Percentiles rank a stretch among this genome's conserved stretches.
These are phyloP conservation scores for Drosophila funebris DNA, from an alignment of 1,140 invertebrate genomes.

Conservation along the genomic window DNA sequence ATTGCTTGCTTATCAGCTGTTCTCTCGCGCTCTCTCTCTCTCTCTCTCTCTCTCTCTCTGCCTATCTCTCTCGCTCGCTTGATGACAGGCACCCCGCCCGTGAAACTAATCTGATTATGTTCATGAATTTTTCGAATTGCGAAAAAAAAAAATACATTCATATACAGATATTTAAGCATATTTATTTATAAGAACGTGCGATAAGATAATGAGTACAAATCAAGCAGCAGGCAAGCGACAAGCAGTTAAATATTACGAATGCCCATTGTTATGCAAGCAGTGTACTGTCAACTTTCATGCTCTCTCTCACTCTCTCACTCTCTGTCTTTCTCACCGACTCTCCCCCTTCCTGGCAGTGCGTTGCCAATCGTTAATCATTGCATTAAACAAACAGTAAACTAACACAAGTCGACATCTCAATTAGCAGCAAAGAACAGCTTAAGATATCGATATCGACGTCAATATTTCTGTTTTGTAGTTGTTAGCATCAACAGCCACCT, in stretches of 20 bases:
- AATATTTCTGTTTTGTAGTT: conserved; percentile 26
- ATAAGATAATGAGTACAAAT: conserved; percentile 25
- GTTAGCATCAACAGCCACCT: conserved; percentile 1
- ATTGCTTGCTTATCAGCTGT: conserved; percentile 30
- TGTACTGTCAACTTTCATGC: background rate
- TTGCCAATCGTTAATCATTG: too few relatives aligned
- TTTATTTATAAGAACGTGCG: conserved; percentile 28
- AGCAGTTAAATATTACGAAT: background rate
- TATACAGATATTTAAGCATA: conserved; percentile 17
- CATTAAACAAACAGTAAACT: background rate
- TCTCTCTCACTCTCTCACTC: background rate
- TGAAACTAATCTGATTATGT: conserved; percentile 47
- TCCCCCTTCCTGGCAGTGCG: too few relatives aligned
- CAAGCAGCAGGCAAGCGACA: background rate
- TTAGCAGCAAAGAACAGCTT: conserved; percentile 29
- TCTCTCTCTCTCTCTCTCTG: background rate
- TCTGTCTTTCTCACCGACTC: background rate
- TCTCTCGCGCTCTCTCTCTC: background rate
- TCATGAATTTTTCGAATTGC: conserved; percentile 31
- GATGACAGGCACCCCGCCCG: conserved; percentile 19
- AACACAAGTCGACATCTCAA: conserved; percentile 24
- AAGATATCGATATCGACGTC: background rate
- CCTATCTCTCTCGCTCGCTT: background rate
- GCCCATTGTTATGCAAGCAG: conserved; percentile 25
- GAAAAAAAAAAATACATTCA: conserved; percentile 21